Conservation (phyloP, 92 coral and sea anemone species). For the Desmophyllum pertusum region DNA sequence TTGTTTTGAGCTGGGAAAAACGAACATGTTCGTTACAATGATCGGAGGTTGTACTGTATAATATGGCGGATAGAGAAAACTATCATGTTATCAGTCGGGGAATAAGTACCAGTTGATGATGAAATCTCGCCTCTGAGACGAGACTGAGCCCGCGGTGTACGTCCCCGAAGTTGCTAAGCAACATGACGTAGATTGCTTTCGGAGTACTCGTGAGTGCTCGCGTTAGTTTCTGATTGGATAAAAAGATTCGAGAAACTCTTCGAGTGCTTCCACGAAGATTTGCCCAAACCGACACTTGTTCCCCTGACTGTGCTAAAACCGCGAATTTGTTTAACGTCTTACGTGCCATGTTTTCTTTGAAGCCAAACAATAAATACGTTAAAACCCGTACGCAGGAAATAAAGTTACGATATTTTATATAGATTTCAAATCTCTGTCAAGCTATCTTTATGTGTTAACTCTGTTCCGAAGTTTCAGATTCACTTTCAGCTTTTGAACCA, state of each 20-base stretch:
- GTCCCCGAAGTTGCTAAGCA: too few species aligned
- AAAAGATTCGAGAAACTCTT: too few species aligned
- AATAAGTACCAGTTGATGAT: too few species aligned
- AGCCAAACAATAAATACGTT: background rate
- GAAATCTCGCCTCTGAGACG: too few species aligned
- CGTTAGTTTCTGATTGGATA: too few species aligned
- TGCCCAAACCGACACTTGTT: too few species aligned
- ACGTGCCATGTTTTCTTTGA: background rate
- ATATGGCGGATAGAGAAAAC: background rate
- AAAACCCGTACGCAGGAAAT: background rate
- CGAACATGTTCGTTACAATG: background rate
- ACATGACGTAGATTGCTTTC: too few species aligned
- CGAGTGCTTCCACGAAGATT: too few species aligned
- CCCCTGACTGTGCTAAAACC: background rate
- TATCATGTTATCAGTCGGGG: too few species aligned
- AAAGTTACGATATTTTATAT: background rate
- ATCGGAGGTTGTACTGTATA: background rate
- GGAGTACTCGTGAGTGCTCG: too few species aligned
- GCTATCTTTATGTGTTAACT: constrained; percentile 12
- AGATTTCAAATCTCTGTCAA: background rate
- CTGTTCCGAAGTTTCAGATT: background rate
- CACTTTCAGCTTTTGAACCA: background rate
- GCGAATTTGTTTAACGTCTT: background rate
- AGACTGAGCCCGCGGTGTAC: too few species aligned
- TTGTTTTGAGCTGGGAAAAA: background rate